Percentiles rank a stretch among this genome's conserved stretches.
Conservation (phyloP, 2,113 vertebrate species). For the Charadrius vociferus region DNA sequence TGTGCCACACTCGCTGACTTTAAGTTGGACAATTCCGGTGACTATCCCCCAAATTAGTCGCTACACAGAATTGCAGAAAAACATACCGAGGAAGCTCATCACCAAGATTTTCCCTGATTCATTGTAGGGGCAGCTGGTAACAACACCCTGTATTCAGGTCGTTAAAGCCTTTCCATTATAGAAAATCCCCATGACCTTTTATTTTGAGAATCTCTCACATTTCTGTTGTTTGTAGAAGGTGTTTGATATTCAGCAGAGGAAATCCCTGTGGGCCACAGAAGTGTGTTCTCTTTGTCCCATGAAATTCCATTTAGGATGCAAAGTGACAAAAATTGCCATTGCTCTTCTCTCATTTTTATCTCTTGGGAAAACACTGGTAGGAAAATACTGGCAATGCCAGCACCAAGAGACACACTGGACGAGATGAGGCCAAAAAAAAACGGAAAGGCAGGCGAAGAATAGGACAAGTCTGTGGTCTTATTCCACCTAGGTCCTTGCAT, state of each 20-base stretch:
- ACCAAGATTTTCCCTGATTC: neutral
- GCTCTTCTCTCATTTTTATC: neutral
- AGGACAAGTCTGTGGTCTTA: neutral
- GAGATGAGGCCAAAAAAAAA: neutral
- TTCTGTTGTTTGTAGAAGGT: constrained; percentile 52
- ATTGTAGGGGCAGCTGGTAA: constrained; percentile 34
- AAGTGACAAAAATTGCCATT: constrained; percentile 38
- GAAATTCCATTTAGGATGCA: constrained; percentile 39
- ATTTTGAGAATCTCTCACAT: constrained; percentile 51
- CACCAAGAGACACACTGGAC: neutral
- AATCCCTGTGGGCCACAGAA: neutral
- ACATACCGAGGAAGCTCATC: neutral
- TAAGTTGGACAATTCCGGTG: neutral
- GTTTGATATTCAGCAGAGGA: constrained; percentile 48
- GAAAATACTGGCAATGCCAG: neutral
- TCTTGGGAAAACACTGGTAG: neutral
- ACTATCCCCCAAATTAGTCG: neutral
- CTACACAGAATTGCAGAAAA: neutral
- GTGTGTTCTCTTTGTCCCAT: constrained; percentile 37
- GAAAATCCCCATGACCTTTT: constrained; percentile 66
- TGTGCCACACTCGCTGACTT: rapidly evolving
- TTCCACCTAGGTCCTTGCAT: neutral
- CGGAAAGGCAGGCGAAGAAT: neutral
- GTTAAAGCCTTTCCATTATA: constrained; percentile 56
- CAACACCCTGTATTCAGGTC: neutral